Evolutionary conservation across 2,797 vertebrate species (phyloP), one percentile per base, ranked within the genome.

Genomic region (Austrolebias charrua): DNA sequence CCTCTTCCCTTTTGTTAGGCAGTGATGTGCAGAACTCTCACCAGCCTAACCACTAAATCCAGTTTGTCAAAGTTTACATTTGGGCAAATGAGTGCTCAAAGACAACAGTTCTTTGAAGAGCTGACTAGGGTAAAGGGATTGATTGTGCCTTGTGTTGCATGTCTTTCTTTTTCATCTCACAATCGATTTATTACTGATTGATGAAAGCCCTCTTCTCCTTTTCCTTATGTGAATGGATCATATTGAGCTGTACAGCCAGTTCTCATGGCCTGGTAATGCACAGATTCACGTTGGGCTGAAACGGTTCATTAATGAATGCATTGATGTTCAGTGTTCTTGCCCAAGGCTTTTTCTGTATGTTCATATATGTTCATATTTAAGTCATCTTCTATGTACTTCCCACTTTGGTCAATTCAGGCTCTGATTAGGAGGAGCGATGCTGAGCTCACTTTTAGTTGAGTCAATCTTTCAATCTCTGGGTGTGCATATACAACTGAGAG

Each of bases 101-200:
- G 18, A 63, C n/a, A 59, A 59, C 55, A 33, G 15, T 43, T 57
- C 54, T 75, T 74, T 81, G 60, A 76, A 73, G 76, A 63, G 70
- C 69, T 59, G 24, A 69, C 71, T n/a, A 63, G 55, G 20, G 70
- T 79, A 60, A 79, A 81, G 53, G 15, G 62, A 83, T 79, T 81
- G 81, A 83, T 85, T 80, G 68, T 58, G 69, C 70, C 28, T 51
- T 47, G 49, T 69, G 72, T 73, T 65, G 29, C 45, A 48, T 69
- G 48, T 60, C 54, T 54, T 75, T 60, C 57, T 73, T 68, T 78
- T 82, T 71, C 56, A 83, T 84, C 76, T 62, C 40, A 4, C 1
- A 28, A 85, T 86, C 73, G 80, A 90, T 85, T 79, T 69, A 71
- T 73, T 54, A 76, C 69, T 75, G 76, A 86, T 91, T 93, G 90